These are phyloP conservation scores for Acanthurus lineatus DNA, from an alignment of 2,797 vertebrate species.

Conservation along the genomic window DNA sequence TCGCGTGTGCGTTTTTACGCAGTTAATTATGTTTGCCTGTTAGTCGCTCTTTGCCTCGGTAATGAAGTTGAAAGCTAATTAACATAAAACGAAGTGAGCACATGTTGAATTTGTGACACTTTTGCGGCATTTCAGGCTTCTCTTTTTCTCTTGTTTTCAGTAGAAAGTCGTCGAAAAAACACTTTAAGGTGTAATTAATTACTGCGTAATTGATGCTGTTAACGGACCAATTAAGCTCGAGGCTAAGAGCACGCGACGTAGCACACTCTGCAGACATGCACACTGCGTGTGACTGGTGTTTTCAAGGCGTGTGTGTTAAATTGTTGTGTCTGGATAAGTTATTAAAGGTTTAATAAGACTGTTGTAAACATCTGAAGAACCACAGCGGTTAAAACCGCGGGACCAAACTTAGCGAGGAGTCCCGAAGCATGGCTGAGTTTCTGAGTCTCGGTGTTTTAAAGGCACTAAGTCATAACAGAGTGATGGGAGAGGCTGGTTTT, in stretches of 20 bases:
- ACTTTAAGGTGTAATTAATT: conserved; percentile 47
- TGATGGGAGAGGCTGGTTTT: too few relatives aligned
- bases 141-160: rapidly evolving
- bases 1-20: neutral
- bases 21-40: neutral
- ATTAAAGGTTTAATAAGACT: conserved; percentile 44
- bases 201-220: conserved; percentile 52
- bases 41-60: neutral
- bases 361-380: conserved; percentile 27
- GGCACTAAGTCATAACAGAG: too few relatives aligned
- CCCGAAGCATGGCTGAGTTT: too few relatives aligned
- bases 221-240: conserved; percentile 34
- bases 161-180: neutral
- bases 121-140: rapidly evolving
- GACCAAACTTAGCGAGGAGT: conserved; percentile 2
- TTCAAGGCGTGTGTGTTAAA: too few relatives aligned
- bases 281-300: neutral
- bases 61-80: conserved; percentile 1
- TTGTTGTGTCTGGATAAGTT: conserved; percentile 45
- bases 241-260: neutral
- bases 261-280: too few relatives aligned
- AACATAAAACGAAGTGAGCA: neutral
- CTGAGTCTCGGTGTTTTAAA: too few relatives aligned
- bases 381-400: conserved; percentile 27
- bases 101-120: neutral